Conservation (phyloP, 2,888 invertebrate species). For the Polia nebulosa region DNA sequence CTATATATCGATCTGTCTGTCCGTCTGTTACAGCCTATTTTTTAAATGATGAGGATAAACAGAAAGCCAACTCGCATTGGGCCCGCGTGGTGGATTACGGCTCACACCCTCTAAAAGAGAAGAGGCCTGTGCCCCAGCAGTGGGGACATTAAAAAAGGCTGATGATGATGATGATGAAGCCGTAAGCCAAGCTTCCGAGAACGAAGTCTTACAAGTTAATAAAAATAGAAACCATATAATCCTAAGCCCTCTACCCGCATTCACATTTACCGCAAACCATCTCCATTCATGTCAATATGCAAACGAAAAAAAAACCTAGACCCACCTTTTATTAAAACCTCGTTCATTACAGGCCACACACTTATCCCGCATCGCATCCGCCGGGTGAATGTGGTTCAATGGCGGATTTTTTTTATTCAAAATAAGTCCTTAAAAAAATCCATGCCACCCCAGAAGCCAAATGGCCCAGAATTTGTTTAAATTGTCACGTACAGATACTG, state of each 20-base stretch:
- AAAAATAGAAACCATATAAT: background rate
- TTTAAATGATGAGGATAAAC: too few relatives aligned
- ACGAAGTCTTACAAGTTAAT: too few relatives aligned
- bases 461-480: conserved; percentile 91
- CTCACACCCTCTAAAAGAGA: too few relatives aligned
- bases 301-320: conserved; percentile 62
- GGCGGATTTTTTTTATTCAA: conserved; percentile 85
- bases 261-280: conserved; percentile 19
- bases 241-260: background rate
- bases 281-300: conserved; percentile 58
- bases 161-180: too few relatives aligned
- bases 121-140: background rate
- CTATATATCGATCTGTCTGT: too few relatives aligned
- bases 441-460: conserved; percentile 90
- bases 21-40: too few relatives aligned
- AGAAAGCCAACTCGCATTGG: too few relatives aligned
- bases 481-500: conserved; percentile 91
- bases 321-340: conserved; percentile 64
- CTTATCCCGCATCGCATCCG: conserved; percentile 86
- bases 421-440: conserved; percentile 87
- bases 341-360: conserved; percentile 82
- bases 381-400: conserved; percentile 82
- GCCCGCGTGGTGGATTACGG: too few relatives aligned
- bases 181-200: background rate
- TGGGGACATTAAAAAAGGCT: background rate